Evolutionary conservation across 2,797 vertebrate species (phyloP).

Genomic region (Clarias platycephalus): DNA sequence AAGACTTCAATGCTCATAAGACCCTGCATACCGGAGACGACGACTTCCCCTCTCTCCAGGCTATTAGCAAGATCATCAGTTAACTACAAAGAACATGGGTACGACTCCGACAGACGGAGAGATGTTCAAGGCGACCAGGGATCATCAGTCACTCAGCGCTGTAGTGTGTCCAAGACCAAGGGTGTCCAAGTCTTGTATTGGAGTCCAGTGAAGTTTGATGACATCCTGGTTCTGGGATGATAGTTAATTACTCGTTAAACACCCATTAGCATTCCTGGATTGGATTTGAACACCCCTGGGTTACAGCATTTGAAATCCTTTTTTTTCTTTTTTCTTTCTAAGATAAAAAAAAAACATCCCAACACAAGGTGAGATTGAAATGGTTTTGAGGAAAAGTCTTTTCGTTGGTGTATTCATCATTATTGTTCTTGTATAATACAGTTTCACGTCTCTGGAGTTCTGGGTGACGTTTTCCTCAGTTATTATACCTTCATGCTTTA

Average conservation of each 20-base stretch:
- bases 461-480: conserved; percentile 29
- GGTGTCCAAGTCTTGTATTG: not conserved
- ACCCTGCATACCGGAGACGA: conserved; percentile 86
- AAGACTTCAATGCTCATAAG: conserved; percentile 87
- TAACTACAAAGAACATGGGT: conserved; percentile 68
- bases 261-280: not conserved
- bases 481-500: conserved; percentile 42
- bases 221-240: not conserved
- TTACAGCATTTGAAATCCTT: not conserved
- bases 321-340: not conserved
- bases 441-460: conserved; percentile 5
- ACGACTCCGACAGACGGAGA: conserved; percentile 27
- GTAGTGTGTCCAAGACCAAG: conserved; percentile 14
- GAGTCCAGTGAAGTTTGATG: not conserved
- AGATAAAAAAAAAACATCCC: not conserved
- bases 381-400: not conserved
- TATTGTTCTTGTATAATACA: conserved; percentile 29
- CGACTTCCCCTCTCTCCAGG: conserved; percentile 94
- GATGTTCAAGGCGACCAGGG: conserved; percentile 27
- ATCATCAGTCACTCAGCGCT: conserved; percentile 23
- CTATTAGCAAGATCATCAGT: conserved; percentile 92
- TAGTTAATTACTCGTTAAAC: not conserved
- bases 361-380: conserved; percentile 6
- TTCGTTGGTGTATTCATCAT: conserved; percentile 27
- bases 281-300: not conserved